These are phyloP conservation scores for Haemorhous mexicanus DNA, from an alignment of 2,113 vertebrate genomes.

Conservation along the genomic window DNA sequence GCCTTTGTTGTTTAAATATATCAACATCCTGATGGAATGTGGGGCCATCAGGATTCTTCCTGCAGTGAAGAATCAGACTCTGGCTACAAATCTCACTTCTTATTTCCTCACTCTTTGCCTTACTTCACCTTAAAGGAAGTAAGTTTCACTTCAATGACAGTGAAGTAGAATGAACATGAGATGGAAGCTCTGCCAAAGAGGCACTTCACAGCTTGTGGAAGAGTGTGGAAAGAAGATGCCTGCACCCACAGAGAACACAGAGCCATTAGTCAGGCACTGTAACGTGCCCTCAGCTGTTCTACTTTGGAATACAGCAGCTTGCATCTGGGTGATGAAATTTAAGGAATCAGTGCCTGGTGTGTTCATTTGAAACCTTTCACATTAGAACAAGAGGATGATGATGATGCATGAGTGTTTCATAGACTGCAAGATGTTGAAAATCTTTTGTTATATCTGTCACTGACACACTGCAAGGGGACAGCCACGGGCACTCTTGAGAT, in stretches of 20 bases:
- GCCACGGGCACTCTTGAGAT: not conserved
- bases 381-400: not conserved
- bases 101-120: not conserved
- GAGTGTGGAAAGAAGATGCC: not conserved
- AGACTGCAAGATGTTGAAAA: accelerated
- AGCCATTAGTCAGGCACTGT: not conserved
- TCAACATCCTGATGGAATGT: not conserved
- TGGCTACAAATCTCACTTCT: not conserved
- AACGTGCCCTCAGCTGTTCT: not conserved
- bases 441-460: not conserved
- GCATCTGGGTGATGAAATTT: not conserved
- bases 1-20: not conserved
- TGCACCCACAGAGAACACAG: not conserved
- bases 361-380: not conserved
- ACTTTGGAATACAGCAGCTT: not conserved
- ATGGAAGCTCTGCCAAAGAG: not conserved
- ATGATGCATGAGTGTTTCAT: accelerated
- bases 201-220: not conserved
- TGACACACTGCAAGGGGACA: not conserved
- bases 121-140: not conserved
- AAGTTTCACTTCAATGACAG: not conserved
- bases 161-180: not conserved
- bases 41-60: not conserved
- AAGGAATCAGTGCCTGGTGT: not conserved
- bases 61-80: not conserved